Conservation (phyloP, 1,140 invertebrate genomes). For the Euura saliciscinereae region DNA sequence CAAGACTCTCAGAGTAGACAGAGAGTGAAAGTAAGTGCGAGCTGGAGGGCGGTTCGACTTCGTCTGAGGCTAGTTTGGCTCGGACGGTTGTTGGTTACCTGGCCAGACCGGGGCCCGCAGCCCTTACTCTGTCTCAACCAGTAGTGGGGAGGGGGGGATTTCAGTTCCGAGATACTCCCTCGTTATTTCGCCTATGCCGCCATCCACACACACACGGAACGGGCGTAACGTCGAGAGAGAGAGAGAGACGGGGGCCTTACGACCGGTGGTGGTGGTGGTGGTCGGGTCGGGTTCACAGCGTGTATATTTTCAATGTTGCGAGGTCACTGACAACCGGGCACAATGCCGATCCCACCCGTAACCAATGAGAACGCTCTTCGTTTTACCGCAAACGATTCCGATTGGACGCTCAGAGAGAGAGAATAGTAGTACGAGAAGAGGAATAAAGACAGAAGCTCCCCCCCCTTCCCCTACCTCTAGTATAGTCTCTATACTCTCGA, state of each 20-base stretch:
- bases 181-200: too few species aligned
- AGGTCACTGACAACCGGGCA: conserved; percentile 65
- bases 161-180: too few species aligned
- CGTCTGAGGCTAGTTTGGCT: conserved; percentile 55
- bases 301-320: conserved; percentile 64
- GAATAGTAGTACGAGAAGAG: not conserved
- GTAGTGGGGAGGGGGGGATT: conserved; percentile 43
- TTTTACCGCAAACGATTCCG: conserved; percentile 28
- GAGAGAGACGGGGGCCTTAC: conserved; percentile 14
- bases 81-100: conserved; percentile 54
- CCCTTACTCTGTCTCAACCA: conserved; percentile 48
- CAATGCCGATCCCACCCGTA: conserved; percentile 17
- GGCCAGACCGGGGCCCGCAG: conserved; percentile 40
- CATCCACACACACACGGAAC: too few species aligned
- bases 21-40: conserved; percentile 60
- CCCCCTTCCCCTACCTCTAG: conserved; percentile 22
- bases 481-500: conserved; percentile 11
- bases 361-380: conserved; percentile 36
- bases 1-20: conserved; percentile 20
- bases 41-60: conserved; percentile 60
- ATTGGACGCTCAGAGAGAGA: conserved; percentile 42
- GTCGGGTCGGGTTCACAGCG: conserved; percentile 61
- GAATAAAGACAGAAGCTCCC: too few species aligned
- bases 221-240: not conserved
- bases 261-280: conserved; percentile 36